phyloP scores from a whole-genome alignment of 2,113 vertebrate genomes.

The Saimiri boliviensis region DNA sequence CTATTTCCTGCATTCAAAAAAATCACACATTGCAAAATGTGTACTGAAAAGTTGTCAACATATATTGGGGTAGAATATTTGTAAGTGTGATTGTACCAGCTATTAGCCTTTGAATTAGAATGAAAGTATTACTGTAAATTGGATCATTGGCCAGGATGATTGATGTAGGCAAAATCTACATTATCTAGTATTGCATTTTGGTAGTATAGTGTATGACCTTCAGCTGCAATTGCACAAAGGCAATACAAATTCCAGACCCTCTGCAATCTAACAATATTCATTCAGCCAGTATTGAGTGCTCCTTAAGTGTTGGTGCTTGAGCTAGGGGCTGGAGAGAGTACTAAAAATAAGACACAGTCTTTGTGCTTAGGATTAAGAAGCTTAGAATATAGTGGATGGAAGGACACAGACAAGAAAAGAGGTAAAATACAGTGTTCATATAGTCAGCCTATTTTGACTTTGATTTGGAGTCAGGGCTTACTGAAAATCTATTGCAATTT shows the following conservation, averaged over 20 bases:
- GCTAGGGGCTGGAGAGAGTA: background rate
- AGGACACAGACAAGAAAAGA: background rate
- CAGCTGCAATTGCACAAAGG: background rate
- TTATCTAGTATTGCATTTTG: background rate
- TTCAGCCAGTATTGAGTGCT: background rate
- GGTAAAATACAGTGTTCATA: background rate
- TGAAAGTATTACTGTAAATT: background rate
- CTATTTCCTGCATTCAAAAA: background rate
- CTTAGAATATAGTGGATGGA: background rate
- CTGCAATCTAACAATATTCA: background rate
- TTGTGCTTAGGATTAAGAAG: background rate
- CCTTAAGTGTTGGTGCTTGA: background rate
- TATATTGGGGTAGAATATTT: background rate
- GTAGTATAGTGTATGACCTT: background rate
- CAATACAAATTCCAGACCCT: background rate
- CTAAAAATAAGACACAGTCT: background rate
- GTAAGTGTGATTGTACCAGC: background rate
- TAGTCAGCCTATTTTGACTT: background rate
- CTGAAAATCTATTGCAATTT: background rate
- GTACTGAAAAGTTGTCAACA: background rate
- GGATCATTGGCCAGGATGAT: background rate
- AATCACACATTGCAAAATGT: background rate
- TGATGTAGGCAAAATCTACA: background rate
- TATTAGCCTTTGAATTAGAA: background rate
- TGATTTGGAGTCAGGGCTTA: constrained; percentile 7